Conservation (phyloP, 2,113 vertebrate genomes). For the Dasyornis broadbenti region DNA sequence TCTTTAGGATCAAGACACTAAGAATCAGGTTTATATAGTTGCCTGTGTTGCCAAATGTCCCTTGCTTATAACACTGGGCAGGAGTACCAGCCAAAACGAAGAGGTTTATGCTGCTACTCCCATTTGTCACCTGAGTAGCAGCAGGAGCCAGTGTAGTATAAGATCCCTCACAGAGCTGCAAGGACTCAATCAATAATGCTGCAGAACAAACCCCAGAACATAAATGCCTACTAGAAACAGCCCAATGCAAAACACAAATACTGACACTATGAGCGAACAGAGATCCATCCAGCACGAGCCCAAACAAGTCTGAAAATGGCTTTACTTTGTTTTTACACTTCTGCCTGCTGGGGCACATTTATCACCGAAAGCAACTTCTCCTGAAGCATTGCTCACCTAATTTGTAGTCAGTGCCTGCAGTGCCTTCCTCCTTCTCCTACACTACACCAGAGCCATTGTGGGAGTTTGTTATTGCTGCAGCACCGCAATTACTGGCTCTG, state of each 20-base stretch:
- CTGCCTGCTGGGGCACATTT: background rate
- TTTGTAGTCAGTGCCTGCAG: background rate
- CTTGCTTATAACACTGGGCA: rapidly evolving
- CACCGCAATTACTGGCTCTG: background rate
- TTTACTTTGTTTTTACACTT: background rate
- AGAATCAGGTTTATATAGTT: background rate
- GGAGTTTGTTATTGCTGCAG: background rate
- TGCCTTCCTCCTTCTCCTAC: background rate
- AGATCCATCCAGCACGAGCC: background rate
- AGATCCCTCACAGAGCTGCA: background rate
- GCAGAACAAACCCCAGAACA: background rate
- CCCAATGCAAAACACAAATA: background rate
- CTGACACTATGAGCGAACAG: background rate
- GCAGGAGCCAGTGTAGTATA: rapidly evolving
- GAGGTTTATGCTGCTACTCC: background rate
- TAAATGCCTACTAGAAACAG: background rate
- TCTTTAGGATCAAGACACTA: background rate
- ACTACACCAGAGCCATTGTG: background rate
- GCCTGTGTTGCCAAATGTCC: background rate
- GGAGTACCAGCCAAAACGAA: background rate
- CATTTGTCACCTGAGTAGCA: background rate
- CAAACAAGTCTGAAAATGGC: background rate
- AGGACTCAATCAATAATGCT: background rate
- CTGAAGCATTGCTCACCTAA: background rate
- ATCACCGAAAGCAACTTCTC: background rate